Evolutionary conservation across 2,888 invertebrate species (phyloP).

Genomic region (Agriotes lineatus): DNA sequence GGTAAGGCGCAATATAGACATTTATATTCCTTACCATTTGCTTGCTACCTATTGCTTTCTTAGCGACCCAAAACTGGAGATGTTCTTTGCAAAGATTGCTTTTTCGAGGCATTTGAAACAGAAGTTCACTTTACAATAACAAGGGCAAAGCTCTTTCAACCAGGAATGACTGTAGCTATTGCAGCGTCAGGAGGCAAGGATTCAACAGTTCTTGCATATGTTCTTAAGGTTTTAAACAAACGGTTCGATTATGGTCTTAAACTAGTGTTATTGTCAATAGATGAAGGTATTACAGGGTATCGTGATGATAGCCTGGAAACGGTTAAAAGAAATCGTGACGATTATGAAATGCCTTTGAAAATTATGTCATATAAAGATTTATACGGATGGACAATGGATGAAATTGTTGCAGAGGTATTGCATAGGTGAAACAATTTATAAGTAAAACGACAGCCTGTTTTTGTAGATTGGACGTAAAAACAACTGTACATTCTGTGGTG

Average conservation of each 20-base stretch:
- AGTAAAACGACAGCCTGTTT: constrained; percentile 22
- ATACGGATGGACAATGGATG: constrained; percentile 99
- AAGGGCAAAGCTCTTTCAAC: constrained; percentile 83
- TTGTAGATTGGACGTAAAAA: constrained; percentile 84
- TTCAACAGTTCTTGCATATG: constrained; percentile 96
- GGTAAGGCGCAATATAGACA: constrained; percentile 68
- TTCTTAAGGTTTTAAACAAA: constrained; percentile 91
- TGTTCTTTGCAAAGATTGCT: constrained; percentile 94
- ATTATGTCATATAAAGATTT: constrained; percentile 97
- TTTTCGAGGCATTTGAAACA: constrained; percentile 92
- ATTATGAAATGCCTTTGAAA: constrained; percentile 93
- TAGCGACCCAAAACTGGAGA: constrained; percentile 93
- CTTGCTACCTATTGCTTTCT: too few species aligned
- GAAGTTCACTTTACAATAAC: constrained; percentile 94
- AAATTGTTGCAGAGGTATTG: constrained; percentile 86
- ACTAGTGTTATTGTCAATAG: constrained; percentile 92
- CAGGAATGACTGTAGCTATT: constrained; percentile 89
- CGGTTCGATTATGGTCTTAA: constrained; percentile 91
- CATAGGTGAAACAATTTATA: too few species aligned
- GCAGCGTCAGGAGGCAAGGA: constrained; percentile 97
- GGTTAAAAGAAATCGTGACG: constrained; percentile 93
- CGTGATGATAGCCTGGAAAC: constrained; percentile 97
- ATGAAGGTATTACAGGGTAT: constrained; percentile 97
- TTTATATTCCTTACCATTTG: too few species aligned
- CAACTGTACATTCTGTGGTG: constrained; percentile 97